These are phyloP conservation scores for Cynopterus brachyotis DNA, from an alignment of 2,113 vertebrate species.

Conservation along the genomic window DNA sequence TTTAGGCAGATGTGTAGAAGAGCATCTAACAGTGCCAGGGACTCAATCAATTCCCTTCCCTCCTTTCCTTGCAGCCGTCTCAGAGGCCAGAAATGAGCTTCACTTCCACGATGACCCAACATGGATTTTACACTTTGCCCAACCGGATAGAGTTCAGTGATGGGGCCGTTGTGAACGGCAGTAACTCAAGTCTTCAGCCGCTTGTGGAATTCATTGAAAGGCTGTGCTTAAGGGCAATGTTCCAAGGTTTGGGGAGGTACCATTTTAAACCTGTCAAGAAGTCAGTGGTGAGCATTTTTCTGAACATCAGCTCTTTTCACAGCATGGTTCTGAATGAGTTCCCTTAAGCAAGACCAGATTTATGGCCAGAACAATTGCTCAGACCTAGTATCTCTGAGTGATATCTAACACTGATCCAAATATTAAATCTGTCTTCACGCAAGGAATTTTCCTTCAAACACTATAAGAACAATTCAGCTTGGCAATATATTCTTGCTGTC, in stretches of 20 bases:
- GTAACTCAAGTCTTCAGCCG: neutral
- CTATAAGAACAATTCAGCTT: neutral
- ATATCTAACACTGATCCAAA: neutral
- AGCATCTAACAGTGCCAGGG: neutral
- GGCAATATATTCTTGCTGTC: neutral
- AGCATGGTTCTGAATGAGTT: neutral
- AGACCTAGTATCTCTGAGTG: neutral
- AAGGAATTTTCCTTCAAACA: neutral
- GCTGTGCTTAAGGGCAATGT: neutral
- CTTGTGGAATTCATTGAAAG: neutral
- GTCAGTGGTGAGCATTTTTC: neutral
- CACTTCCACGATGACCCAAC: neutral
- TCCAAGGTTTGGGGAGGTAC: neutral
- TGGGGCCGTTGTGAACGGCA: neutral
- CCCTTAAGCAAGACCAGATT: conserved; percentile 8
- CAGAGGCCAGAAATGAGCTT: neutral
- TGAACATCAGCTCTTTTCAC: neutral
- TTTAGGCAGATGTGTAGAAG: neutral
- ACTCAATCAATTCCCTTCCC: neutral
- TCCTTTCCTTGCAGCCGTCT: neutral
- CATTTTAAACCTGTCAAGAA: neutral
- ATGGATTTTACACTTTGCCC: neutral
- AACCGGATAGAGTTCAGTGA: neutral
- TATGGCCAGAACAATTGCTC: neutral
- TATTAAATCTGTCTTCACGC: neutral